Base-by-base conservation (phyloP, 2,113 vertebrate genomes). In the Pardalotus punctatus region DNA sequence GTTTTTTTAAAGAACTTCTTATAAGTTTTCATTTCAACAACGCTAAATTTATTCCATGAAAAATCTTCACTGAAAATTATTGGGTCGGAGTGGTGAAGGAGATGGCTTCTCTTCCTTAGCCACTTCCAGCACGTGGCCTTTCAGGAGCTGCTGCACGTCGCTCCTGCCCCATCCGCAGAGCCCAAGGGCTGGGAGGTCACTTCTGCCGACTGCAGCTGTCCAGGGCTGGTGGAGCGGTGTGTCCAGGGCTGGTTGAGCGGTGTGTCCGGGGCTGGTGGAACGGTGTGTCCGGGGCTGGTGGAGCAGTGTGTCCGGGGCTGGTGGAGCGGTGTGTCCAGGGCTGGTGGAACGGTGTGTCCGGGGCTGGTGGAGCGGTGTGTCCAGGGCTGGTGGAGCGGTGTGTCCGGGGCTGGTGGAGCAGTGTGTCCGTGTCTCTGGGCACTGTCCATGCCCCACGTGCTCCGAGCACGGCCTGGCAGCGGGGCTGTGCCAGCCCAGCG, bases 61-160 rank as follows among this genome's bases (percentile, higher is more conserved):
- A 64, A 29, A 70, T 24, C 38, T 78, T 38, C 24, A 19, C 71
- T 47, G 18, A 11, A 16, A 64, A 83, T 77, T 11, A 48, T 23
- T 28, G 67, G 36, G 81, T 64, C 1, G 1, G 9, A 2, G 47
- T 8, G 61, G 13, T 43, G 18, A 15, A 62, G 83, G 77, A 42
- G 84, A 4, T 15, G 69, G 43, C 19, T 78, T 84, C 69, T 22
- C 10, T 25, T 62, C 43, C 62, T 83, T 4, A 45, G 58, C 67
- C 38, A 0, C 51, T 61, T 54, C 23, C 73, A 84, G 64, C 67
- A 3, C 2, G 0, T 1, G 27, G 29, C 23, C 28, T 23, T 51
- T 22, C 45, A 13, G 8, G 7, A 38, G 62, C 5, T 14, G 28
- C 61, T 62, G 58, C 24, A 1, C 28, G 0, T 28, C 3, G 0